Evolutionary conservation across 53 echinoderm and acorn worm species (phyloP).

Genomic region (Hippasteria phrygiana): DNA sequence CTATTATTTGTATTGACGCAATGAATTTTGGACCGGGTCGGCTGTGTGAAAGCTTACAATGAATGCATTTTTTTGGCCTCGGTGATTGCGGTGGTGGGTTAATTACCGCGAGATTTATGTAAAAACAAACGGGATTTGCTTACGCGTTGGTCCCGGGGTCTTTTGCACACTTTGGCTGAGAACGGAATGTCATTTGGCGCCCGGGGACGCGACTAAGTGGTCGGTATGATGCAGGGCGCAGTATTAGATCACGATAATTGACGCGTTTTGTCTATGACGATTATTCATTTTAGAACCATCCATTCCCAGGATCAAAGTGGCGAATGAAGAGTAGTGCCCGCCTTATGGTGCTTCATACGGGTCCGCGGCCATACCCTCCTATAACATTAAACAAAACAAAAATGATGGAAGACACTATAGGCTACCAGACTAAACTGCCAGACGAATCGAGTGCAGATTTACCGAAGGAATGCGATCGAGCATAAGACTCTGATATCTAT

Average conservation of each 20-base stretch:
- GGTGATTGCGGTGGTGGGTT: conserved; percentile 2
- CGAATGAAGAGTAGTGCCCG: conserved; percentile 24
- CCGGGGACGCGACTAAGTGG: conserved; percentile 60
- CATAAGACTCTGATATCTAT: background rate
- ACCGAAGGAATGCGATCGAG: background rate
- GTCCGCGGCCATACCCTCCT: background rate
- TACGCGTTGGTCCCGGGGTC: conserved; percentile 8
- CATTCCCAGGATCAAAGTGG: conserved; percentile 12
- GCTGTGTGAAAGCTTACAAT: conserved; percentile 1
- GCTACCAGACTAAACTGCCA: background rate
- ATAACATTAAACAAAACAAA: background rate
- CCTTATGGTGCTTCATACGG: background rate
- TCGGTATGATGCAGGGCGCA: background rate
- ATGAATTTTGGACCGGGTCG: background rate
- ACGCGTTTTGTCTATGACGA: conserved; percentile 16
- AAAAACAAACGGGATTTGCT: conserved; percentile 56
- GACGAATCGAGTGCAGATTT: background rate
- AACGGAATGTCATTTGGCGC: conserved; percentile 48
- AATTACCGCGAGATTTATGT: conserved; percentile 39
- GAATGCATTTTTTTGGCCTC: background rate
- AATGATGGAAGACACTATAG: conserved; percentile 25
- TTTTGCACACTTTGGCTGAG: background rate
- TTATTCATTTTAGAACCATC: background rate
- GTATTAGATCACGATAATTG: conserved; percentile 14
- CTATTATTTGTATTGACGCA: conserved; percentile 1